Percentiles rank a stretch among this genome's conserved stretches.
These are phyloP conservation scores for Synergus laeviventris DNA, from an alignment of 2,888 invertebrate species.

Conservation along the genomic window DNA sequence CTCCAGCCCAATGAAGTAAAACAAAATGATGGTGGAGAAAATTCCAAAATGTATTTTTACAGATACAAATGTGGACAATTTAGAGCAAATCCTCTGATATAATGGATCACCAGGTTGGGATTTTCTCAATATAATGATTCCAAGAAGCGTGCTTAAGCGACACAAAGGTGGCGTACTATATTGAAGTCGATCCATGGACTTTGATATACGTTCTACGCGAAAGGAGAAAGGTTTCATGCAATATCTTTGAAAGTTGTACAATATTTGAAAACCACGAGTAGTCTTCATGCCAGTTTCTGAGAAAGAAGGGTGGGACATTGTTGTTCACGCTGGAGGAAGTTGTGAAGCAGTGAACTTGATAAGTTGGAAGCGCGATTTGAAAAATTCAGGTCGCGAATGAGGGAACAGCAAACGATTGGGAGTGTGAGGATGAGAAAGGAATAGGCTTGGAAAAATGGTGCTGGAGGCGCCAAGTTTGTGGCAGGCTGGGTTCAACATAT, in stretches of 20 bases:
- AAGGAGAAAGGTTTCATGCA: conserved; percentile 22
- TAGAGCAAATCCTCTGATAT: conserved; percentile 23
- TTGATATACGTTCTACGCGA: conserved; percentile 43
- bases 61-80: background rate
- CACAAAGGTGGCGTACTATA: conserved; percentile 42
- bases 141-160: conserved; percentile 40
- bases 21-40: background rate
- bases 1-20: no score
- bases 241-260: conserved; percentile 40
- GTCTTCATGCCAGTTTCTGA: conserved; percentile 43
- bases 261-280: conserved; percentile 41
- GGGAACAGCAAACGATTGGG: conserved; percentile 47
- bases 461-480: conserved; percentile 69
- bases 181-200: conserved; percentile 25
- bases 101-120: conserved; percentile 42
- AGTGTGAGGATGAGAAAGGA: conserved; percentile 48
- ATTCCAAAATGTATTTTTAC: background rate
- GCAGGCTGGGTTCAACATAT: conserved; percentile 69
- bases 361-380: conserved; percentile 48
- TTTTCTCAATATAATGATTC: conserved; percentile 45
- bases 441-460: conserved; percentile 66
- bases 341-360: conserved; percentile 48
- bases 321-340: conserved; percentile 42
- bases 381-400: conserved; percentile 53
- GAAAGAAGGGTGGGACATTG: conserved; percentile 48